Evolutionary conservation across 2,888 invertebrate genomes (phyloP), one percentile per base, ranked within the genome.

Genomic region (Dasypolia templi): DNA sequence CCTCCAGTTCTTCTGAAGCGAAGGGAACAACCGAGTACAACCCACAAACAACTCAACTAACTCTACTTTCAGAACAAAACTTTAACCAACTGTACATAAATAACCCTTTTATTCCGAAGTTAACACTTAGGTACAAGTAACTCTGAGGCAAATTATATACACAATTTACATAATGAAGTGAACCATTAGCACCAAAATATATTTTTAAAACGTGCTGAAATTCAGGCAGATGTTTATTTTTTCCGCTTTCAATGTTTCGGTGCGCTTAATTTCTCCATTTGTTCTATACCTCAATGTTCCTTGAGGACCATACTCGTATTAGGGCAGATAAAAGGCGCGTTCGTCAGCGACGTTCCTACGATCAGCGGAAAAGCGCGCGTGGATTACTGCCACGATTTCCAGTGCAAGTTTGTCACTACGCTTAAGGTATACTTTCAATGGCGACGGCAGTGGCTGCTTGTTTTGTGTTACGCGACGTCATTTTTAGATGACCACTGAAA

Each of bases 131-230:
- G n/a, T n/a, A 51, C 51, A 62, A 29, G 61, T 67, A 55, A 59
- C 6, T 63, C 53, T 46, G 22, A 73, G 22, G 22, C 6, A 51
- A 79, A 80, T 35, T 65, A 32, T 55, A 44, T 39, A 67, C 17
- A 59, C 29, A 65, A 80, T 81, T 65, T 29, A 44, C 26, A 63
- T 64, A 59, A 74, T 68, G 29, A 56, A 14, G 22, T 14, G 5
- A 81, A n/a, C 65, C 7, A 75, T 75, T 79, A 62, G 32, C 26
- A 22, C n/a, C 7, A 22, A 76, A 71, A 56, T 58, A 62, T 22
- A 46, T 22, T 46, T 68, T 46, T 19, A n/a, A 62, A 75, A 61
- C 35, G 64, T 64, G 42, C 17, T 42, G 19, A 49, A 67, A 74
- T 67, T 42, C 4, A 3, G 19, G 19, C 14, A 51, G 56, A 39